Evolutionary conservation across 2,888 invertebrate genomes (phyloP).

Genomic region (Schizotus pectinicornis): DNA sequence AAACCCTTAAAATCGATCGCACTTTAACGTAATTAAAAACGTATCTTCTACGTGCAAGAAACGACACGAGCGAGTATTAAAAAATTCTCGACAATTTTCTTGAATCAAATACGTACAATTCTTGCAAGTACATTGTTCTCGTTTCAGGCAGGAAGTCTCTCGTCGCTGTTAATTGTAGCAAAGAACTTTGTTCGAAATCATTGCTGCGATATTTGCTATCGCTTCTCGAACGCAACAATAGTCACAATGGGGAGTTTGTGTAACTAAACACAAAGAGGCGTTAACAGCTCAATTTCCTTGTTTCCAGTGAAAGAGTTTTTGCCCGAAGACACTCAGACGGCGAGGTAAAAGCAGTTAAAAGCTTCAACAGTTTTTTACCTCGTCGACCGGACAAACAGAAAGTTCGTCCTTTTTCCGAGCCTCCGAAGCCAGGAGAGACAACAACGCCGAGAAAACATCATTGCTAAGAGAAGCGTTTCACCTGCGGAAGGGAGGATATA

Average conservation of each 20-base stretch:
- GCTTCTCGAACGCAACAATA: not conserved
- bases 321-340: too few relatives aligned
- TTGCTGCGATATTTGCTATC: too few relatives aligned
- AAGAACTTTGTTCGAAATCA: too few relatives aligned
- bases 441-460: too few relatives aligned
- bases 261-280: not conserved
- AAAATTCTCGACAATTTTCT: too few relatives aligned
- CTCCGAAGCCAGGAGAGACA: not conserved
- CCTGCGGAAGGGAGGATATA: too few relatives aligned
- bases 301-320: not conserved
- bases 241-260: not conserved
- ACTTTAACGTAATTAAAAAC: too few relatives aligned
- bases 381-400: slow-evolving; percentile 5
- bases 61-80: too few relatives aligned
- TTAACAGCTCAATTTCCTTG: slow-evolving; percentile 1
- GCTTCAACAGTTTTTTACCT: slow-evolving; percentile 3
- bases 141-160: not conserved
- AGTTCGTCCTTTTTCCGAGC: not conserved
- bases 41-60: too few relatives aligned
- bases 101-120: not conserved
- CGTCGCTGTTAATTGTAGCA: not conserved
- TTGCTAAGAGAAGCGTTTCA: too few relatives aligned
- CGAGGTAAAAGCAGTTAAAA: not conserved
- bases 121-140: not conserved
- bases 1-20: too few relatives aligned